Conservation (phyloP, 2,113 vertebrate genomes). For the Sceloporus undulatus region DNA sequence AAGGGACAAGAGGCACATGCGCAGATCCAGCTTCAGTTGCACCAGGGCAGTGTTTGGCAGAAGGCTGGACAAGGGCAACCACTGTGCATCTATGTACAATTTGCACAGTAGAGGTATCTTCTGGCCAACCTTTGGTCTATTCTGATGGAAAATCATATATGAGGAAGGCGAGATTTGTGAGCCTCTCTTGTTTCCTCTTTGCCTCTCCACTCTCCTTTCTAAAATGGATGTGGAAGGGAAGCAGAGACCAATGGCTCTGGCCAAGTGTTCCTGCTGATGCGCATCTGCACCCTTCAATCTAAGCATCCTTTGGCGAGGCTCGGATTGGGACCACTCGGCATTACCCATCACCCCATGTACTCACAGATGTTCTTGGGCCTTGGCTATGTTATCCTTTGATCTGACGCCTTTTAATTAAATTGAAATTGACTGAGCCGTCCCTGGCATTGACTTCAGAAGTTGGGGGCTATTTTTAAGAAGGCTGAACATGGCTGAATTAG, state of each 20-base stretch:
- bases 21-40: no score
- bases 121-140: no score
- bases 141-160: not conserved
- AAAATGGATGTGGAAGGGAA: not conserved
- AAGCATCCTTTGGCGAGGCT: not conserved
- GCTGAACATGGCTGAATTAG: slow-evolving; percentile 56
- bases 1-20: no score
- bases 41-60: no score
- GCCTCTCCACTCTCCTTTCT: not conserved
- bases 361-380: slow-evolving; percentile 57
- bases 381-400: slow-evolving; percentile 64
- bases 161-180: no score
- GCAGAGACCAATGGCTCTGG: not conserved
- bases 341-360: slow-evolving; percentile 14
- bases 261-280: no score
- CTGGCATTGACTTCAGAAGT: slow-evolving; percentile 66
- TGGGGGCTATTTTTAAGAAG: slow-evolving; percentile 65
- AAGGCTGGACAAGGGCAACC: no score
- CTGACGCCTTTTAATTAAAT: slow-evolving; percentile 74
- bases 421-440: slow-evolving; percentile 66
- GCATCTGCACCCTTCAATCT: not conserved
- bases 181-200: not conserved
- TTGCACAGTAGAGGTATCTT: no score
- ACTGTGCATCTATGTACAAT: no score
- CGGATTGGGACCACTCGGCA: not conserved